Conservation (phyloP, 2,888 invertebrate genomes). For the Pantelozetes paolii region DNA sequence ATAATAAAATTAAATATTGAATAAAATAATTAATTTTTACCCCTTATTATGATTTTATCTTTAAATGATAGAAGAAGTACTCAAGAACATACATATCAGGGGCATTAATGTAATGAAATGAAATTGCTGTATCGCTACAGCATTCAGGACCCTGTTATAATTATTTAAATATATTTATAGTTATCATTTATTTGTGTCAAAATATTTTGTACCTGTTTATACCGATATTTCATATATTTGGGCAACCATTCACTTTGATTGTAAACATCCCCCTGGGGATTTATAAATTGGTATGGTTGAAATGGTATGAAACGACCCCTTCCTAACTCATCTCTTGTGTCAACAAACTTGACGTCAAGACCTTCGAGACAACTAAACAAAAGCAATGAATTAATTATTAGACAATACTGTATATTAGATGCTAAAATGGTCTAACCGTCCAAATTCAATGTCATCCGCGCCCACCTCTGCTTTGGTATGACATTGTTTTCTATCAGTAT, state of each 20-base stretch:
- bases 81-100: neutral
- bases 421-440: neutral
- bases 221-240: neutral
- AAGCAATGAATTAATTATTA: no score
- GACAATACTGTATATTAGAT: neutral
- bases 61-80: neutral
- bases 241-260: neutral
- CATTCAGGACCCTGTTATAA: neutral
- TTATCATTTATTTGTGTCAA: neutral
- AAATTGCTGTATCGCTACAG: constrained; percentile 19
- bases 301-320: constrained; percentile 15
- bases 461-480: neutral
- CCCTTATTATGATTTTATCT: no score
- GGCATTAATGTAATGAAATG: constrained; percentile 8
- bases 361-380: neutral
- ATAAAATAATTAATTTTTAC: no score
- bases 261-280: neutral
- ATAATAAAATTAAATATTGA: no score
- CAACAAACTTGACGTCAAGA: neutral
- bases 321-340: neutral
- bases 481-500: neutral
- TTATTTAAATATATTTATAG: neutral
- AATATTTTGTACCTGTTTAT: neutral
- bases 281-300: neutral
- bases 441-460: neutral